These are phyloP conservation scores for Telmatochromis sp. DNA, from an alignment of 2,113 vertebrate genomes.

Conservation along the genomic window DNA sequence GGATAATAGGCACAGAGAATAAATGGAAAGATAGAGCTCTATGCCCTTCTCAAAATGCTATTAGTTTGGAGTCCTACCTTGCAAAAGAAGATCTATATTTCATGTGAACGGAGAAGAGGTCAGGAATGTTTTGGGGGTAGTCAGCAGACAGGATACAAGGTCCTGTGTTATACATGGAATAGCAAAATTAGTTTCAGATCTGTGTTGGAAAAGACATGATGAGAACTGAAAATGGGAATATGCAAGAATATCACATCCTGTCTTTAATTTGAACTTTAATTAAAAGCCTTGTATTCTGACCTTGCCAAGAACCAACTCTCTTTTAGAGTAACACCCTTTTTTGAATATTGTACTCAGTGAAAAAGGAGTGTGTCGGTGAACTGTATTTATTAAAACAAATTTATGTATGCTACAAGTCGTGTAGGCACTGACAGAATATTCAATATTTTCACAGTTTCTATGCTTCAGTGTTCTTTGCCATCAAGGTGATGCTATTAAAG, in stretches of 20 bases:
- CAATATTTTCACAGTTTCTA: neutral
- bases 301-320: neutral
- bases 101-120: neutral
- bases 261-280: neutral
- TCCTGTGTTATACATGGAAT: neutral
- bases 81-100: neutral
- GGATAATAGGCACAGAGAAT: neutral
- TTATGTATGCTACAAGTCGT: neutral
- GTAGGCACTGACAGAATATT: neutral
- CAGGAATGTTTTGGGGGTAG: neutral
- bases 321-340: neutral
- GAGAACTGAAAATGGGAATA: neutral
- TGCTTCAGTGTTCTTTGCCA: neutral
- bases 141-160: neutral
- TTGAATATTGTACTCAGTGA: neutral
- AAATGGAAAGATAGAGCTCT: neutral
- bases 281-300: neutral
- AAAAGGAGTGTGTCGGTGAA: neutral
- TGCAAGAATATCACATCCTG: neutral
- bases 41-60: constrained; percentile 33
- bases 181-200: neutral
- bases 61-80: constrained; percentile 15
- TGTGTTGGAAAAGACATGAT: neutral
- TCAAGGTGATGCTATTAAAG: neutral
- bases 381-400: neutral